These are phyloP conservation scores for Oreotragus oreotragus DNA, from an alignment of 2,113 vertebrate species.

Conservation along the genomic window DNA sequence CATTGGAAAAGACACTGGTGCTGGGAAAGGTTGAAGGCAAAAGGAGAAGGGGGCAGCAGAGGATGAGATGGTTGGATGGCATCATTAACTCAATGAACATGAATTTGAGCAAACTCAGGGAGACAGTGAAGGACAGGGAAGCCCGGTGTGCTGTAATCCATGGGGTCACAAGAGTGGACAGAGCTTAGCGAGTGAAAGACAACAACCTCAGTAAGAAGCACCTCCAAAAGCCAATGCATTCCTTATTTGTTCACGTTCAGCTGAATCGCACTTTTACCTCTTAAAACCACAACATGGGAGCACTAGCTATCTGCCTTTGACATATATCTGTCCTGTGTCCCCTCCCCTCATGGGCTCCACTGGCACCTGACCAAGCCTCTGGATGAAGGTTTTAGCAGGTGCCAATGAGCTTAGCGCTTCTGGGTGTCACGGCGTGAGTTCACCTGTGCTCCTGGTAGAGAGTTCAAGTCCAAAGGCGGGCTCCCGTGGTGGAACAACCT, in stretches of 20 bases:
- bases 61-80: neutral
- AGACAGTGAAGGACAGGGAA: neutral
- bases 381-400: neutral
- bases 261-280: neutral
- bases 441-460: neutral
- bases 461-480: accelerated
- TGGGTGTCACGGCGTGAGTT: accelerated
- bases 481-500: neutral
- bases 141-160: neutral
- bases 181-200: neutral
- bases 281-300: neutral
- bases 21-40: neutral
- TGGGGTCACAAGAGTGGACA: neutral
- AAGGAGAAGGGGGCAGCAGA: neutral
- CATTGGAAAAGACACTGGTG: neutral
- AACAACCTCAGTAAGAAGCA: neutral
- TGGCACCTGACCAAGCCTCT: neutral
- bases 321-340: neutral
- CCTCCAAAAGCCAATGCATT: neutral
- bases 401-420: neutral
- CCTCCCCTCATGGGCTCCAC: neutral
- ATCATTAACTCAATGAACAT: neutral
- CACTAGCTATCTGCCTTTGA: accelerated
- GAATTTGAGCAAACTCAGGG: neutral
- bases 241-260: neutral